These are phyloP conservation scores for Cyprinodon tularosa DNA, from an alignment of 2,113 vertebrate genomes.

Conservation along the genomic window DNA sequence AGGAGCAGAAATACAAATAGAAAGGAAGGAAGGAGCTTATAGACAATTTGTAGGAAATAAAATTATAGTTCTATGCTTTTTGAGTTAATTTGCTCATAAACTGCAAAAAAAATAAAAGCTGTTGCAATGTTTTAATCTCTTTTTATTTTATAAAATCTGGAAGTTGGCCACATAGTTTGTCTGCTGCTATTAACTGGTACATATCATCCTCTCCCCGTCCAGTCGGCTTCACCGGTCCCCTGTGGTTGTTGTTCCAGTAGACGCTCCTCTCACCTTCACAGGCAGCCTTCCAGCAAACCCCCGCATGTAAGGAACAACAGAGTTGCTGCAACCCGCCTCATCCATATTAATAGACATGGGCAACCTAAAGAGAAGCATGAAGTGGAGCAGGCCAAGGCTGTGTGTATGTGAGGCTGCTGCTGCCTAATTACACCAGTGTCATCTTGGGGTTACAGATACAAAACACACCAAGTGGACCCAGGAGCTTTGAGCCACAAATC, in stretches of 20 bases:
- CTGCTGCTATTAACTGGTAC: constrained; percentile 1
- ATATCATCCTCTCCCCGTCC: neutral
- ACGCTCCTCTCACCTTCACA: constrained; percentile 28
- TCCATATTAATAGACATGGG: constrained; percentile 42
- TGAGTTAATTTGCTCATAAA: neutral
- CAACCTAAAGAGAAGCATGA: constrained; percentile 19
- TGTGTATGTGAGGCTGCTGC: constrained; percentile 6
- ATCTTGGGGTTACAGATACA: constrained; percentile 4
- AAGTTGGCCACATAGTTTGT: constrained; percentile 14
- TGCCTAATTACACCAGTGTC: constrained; percentile 35
- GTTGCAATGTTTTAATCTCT: neutral
- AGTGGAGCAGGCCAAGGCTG: constrained; percentile 13
- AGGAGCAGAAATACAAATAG: neutral
- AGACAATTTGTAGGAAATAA: too few species aligned
- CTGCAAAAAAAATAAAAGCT: neutral
- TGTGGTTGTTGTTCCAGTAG: constrained; percentile 24
- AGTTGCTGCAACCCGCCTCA: constrained; percentile 20
- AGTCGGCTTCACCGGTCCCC: neutral
- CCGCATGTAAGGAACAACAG: too few species aligned
- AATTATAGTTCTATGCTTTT: too few species aligned
- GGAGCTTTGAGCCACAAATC: constrained; percentile 20
- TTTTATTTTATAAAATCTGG: constrained; percentile 31
- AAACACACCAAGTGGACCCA: constrained; percentile 7
- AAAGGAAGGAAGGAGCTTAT: neutral
- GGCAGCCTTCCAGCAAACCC: neutral